phyloP scores from a whole-genome alignment of 2,888 invertebrate genomes.

The Venusia cambrica region DNA sequence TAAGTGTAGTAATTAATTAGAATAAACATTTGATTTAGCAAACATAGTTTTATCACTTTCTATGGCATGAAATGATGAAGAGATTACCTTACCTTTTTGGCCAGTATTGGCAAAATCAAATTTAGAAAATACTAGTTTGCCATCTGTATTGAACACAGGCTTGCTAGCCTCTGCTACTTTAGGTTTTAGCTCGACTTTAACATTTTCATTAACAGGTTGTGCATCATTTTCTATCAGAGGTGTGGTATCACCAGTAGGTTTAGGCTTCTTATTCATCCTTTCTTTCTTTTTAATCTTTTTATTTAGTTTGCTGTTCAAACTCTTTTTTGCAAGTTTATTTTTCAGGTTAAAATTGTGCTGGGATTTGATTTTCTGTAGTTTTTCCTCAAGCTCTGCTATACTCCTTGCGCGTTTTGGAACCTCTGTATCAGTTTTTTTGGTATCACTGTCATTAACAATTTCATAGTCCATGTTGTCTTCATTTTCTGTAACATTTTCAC shows the following conservation, averaged over 20 bases:
- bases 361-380: conserved; percentile 82
- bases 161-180: conserved; percentile 61
- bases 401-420: conserved; percentile 78
- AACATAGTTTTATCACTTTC: no score
- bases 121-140: conserved; percentile 94
- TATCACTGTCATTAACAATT: conserved; percentile 46
- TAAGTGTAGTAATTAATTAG: no score
- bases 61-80: no score
- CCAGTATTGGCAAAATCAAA: conserved; percentile 92
- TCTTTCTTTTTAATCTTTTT: conserved; percentile 84
- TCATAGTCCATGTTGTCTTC: conserved; percentile 62
- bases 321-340: conserved; percentile 84
- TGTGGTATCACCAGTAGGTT: conserved; percentile 36
- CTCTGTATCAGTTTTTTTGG: conserved; percentile 46
- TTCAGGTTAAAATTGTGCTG: conserved; percentile 83
- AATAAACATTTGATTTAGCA: no score
- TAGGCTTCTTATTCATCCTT: conserved; percentile 56
- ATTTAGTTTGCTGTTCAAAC: conserved; percentile 83
- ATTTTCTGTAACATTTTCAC: conserved; percentile 43
- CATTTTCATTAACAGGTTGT: conserved; percentile 20
- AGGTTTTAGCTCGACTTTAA: conserved; percentile 47
- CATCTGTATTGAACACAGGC: conserved; percentile 91
- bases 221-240: conserved; percentile 33
- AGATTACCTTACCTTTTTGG: conserved; percentile 66
- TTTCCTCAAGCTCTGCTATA: conserved; percentile 83